phyloP scores from a whole-genome alignment of 92 coral and sea anemone species.

The Actinostola sp. region DNA sequence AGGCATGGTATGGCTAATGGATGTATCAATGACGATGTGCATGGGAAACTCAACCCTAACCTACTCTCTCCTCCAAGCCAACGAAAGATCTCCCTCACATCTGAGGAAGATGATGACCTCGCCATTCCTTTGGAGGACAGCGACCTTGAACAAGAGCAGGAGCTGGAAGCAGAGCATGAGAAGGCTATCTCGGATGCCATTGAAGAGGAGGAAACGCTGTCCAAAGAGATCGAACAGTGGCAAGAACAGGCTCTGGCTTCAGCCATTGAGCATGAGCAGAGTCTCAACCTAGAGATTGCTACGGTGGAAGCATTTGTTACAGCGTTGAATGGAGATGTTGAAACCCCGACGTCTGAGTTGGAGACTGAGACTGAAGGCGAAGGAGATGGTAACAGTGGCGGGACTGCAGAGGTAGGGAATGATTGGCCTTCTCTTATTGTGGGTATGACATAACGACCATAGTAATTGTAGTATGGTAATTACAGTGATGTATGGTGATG shows the following conservation, averaged over 20 bases:
- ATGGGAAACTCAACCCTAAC: constrained; percentile 14
- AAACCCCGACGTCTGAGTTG: constrained; percentile 60
- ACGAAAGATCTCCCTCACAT: constrained; percentile 30
- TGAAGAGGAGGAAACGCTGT: constrained; percentile 82
- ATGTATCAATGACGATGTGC: neutral
- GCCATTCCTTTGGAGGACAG: constrained; percentile 64
- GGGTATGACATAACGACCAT: constrained; percentile 38
- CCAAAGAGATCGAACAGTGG: constrained; percentile 82
- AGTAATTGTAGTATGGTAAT: too few relatives aligned
- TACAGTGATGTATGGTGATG: too few relatives aligned
- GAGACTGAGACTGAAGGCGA: constrained; percentile 69
- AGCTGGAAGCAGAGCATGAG: constrained; percentile 86
- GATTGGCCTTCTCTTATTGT: constrained; percentile 4
- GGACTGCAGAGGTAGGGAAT: constrained; percentile 33
- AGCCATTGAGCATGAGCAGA: constrained; percentile 93
- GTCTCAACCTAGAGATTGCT: constrained; percentile 83
- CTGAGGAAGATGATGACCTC: constrained; percentile 54
- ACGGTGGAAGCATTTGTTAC: constrained; percentile 91
- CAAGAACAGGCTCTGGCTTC: constrained; percentile 88
- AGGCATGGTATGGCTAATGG: neutral
- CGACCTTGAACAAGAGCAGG: constrained; percentile 75
- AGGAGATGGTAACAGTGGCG: constrained; percentile 44
- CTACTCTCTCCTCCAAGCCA: neutral
- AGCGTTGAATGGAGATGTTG: constrained; percentile 74
- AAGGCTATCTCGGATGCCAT: constrained; percentile 93